Evolutionary conservation across 2,113 vertebrate genomes (phyloP).

Genomic region (Emberiza fucata): DNA sequence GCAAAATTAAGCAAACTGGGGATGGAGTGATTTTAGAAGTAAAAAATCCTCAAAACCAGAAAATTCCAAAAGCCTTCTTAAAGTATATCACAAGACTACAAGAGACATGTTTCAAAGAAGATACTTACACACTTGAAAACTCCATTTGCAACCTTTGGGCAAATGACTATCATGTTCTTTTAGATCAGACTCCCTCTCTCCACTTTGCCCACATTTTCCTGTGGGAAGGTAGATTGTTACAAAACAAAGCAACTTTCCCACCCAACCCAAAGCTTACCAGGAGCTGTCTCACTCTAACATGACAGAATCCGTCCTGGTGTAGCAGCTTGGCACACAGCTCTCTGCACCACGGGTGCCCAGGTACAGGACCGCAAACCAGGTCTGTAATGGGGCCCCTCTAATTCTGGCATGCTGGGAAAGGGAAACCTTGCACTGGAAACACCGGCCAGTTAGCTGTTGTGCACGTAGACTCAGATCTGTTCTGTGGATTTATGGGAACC

Average conservation of each 20-base stretch:
- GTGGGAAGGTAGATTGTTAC: constrained; percentile 45
- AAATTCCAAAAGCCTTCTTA: background rate
- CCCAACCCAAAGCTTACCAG: background rate
- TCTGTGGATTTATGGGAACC: background rate
- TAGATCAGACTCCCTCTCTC: constrained; percentile 78
- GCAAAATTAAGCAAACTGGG: background rate
- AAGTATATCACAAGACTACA: background rate
- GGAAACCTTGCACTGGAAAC: background rate
- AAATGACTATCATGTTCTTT: constrained; percentile 77
- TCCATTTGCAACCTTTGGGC: constrained; percentile 89
- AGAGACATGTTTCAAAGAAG: background rate
- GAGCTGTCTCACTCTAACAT: background rate
- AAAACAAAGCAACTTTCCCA: background rate
- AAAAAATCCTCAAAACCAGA: background rate
- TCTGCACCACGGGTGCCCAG: background rate
- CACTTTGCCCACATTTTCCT: constrained; percentile 87
- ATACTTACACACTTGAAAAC: constrained; percentile 90
- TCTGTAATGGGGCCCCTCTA: background rate
- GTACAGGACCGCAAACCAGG: background rate
- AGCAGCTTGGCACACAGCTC: background rate
- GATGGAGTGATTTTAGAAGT: background rate
- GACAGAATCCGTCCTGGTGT: background rate
- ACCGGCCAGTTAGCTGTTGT: rapidly evolving
- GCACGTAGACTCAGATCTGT: background rate
- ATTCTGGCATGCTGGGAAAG: background rate